Conservation (phyloP, 2,888 invertebrate genomes). For the Ectemnius lituratus region DNA sequence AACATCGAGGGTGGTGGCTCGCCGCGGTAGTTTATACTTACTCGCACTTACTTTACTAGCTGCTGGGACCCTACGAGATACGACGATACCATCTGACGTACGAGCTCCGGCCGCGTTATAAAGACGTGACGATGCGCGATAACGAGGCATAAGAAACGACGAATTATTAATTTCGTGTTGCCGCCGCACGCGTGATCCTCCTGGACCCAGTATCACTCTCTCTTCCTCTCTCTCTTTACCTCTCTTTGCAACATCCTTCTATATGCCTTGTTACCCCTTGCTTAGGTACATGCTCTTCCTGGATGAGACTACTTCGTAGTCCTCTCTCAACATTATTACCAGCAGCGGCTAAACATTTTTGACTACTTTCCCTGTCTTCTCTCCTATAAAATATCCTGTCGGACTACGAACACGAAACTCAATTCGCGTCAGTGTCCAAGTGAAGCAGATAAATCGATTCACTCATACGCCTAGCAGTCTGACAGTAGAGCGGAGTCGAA, state of each 20-base stretch:
- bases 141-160: slow-evolving; percentile 63
- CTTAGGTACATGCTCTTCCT: too few relatives aligned
- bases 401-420: neutral
- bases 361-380: slow-evolving; percentile 7
- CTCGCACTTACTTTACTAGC: slow-evolving; percentile 67
- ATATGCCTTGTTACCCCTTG: slow-evolving; percentile 5
- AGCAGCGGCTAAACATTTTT: too few relatives aligned
- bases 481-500: neutral
- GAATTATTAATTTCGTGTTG: slow-evolving; percentile 66
- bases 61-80: slow-evolving; percentile 67
- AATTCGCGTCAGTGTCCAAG: too few relatives aligned
- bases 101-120: slow-evolving; percentile 65
- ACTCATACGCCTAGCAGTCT: neutral
- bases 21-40: slow-evolving; percentile 70
- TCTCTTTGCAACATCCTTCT: neutral
- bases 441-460: slow-evolving; percentile 5
- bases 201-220: neutral
- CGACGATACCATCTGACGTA: slow-evolving; percentile 72
- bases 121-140: slow-evolving; percentile 71
- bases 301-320: too few relatives aligned
- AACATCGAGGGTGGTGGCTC: slow-evolving; percentile 66
- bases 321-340: too few relatives aligned
- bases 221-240: neutral
- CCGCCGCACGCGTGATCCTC: slow-evolving; percentile 40
- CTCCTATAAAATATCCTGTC: slow-evolving; percentile 3